Conservation (phyloP, 1,140 invertebrate species). For the Brachionus rubens region DNA sequence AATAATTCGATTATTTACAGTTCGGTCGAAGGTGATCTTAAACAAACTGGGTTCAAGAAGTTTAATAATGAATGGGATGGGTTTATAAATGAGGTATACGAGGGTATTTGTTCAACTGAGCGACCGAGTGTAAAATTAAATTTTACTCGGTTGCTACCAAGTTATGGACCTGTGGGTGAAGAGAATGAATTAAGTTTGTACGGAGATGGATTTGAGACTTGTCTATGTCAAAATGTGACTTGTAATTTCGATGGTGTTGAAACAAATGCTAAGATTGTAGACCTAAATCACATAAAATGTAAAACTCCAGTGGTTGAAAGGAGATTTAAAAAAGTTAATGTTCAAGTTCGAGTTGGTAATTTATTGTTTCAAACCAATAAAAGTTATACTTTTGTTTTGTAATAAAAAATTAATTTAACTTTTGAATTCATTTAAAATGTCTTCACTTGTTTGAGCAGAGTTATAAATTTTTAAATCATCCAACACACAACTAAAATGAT, state of each 20-base stretch:
- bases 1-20: constrained; percentile 50
- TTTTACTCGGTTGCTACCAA: constrained; percentile 5
- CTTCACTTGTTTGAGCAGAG: too few relatives aligned
- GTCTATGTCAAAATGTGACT: not conserved
- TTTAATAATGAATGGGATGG: constrained; percentile 48
- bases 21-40: constrained; percentile 47
- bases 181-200: not conserved
- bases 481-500: too few relatives aligned
- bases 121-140: not conserved
- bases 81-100: constrained; percentile 48
- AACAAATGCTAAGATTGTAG: not conserved
- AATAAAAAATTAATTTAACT: too few relatives aligned
- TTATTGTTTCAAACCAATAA: too few relatives aligned
- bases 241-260: not conserved
- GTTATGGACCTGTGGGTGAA: not conserved
- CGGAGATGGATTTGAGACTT: constrained; percentile 26
- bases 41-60: constrained; percentile 49
- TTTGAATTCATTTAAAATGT: too few relatives aligned
- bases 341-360: too few relatives aligned
- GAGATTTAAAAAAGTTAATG: too few relatives aligned
- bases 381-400: too few relatives aligned
- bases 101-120: constrained; percentile 48
- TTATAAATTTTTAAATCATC: too few relatives aligned
- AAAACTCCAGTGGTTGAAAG: not conserved
- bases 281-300: constrained; percentile 18